phyloP scores from a whole-genome alignment of 1,140 invertebrate species.

The Triops cancriformis region DNA sequence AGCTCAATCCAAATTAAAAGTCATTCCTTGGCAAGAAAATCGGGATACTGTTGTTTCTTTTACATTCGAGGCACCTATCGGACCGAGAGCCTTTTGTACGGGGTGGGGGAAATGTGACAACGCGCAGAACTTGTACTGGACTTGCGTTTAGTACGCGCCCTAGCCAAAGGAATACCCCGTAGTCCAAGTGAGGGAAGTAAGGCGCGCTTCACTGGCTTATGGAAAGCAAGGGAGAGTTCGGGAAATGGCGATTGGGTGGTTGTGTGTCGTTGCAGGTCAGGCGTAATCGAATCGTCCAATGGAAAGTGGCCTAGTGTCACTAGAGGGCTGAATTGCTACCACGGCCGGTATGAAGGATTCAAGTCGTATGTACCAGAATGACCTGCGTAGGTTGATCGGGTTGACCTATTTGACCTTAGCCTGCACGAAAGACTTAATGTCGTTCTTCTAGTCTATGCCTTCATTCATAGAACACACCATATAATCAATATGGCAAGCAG shows the following conservation, averaged over 20 bases:
- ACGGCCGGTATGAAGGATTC: not conserved
- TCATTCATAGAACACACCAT: no score
- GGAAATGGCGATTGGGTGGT: not conserved
- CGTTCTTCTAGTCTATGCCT: no score
- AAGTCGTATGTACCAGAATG: no score
- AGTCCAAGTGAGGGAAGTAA: not conserved
- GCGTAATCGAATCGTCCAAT: not conserved
- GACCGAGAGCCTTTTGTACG: not conserved
- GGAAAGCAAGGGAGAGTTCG: not conserved
- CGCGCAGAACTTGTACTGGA: not conserved
- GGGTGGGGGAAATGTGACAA: not conserved
- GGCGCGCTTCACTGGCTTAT: not conserved
- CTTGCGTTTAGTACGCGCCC: not conserved
- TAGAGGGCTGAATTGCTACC: not conserved
- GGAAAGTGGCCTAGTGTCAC: not conserved
- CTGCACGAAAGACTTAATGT: no score
- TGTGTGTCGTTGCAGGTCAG: not conserved
- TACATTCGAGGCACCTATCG: not conserved
- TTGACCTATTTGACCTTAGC: no score
- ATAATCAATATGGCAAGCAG: no score
- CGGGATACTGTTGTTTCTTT: not conserved
- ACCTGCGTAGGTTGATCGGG: no score
- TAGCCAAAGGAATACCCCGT: not conserved
- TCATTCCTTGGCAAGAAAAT: conserved; percentile 1
- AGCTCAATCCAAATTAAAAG: not conserved